Base-by-base conservation (phyloP, 1,140 invertebrate species). In the Vollenhovia emeryi region DNA sequence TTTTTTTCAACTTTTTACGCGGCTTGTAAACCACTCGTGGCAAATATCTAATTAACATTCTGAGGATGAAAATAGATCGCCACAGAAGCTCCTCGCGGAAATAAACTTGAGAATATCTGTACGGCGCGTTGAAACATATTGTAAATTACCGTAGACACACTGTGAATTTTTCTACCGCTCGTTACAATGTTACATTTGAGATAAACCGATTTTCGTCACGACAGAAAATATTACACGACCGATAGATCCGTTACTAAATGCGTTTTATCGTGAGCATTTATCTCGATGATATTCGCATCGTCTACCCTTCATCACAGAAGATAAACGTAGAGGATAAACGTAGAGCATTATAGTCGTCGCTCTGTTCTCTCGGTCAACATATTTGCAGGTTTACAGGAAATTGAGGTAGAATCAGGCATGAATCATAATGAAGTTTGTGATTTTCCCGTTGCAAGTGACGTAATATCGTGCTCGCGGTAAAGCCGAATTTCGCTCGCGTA, bases 381-480 rank as follows among this genome's bases (percentile, higher is more conserved):
- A 71, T 71, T 80, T 71, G 66, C 78, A 71, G 64, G 36, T 36
- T 80, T 55, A 43, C 64, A 30, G 78, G 78, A 82, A 82, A 71
- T 82, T 71, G 66, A 82, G 50, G 50, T 82, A 57, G 78, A 82
- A 73, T 82, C 78, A 33, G 24, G 21, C 36, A 71, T 73, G 50
- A 82, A 71, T 82, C 66, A 73, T 73, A 73, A 82, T 80, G 64
- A 80, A 80, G 18, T 71, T 57, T 21, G 48, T 69, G 76, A 80
- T 80, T 69, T 69, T 69, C 76, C 11, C 8, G 33, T 80, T 43
- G 33, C 24, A 80, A 48, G n/a, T 43, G 50, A 71, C 21, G 33
- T 30, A 79, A 68, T 79, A 68, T 79, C 36, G 24, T 59, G 24
- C 59, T 21, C 33, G 18, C 18, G 36, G 5, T 21, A 57, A 71